Percentiles rank a stretch among this genome's conserved stretches.
phyloP scores from a whole-genome alignment of 2,888 invertebrate species.

The Dynastes grantii region DNA sequence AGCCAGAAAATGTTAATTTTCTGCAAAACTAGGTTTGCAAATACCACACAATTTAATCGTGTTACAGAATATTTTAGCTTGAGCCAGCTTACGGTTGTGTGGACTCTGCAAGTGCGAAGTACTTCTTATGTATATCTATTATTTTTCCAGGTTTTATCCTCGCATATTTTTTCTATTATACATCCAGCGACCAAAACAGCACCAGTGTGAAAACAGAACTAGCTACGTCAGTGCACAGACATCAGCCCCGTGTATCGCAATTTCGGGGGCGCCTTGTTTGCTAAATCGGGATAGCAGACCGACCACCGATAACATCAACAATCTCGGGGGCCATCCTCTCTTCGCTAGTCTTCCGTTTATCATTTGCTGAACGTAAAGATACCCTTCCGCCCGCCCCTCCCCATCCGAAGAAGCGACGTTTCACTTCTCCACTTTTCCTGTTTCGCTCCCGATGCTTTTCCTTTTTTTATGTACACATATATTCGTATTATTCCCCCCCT shows the following conservation, averaged over 20 bases:
- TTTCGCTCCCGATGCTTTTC: conserved; percentile 6
- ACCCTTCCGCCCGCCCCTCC: conserved; percentile 50
- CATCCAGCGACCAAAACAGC: conserved; percentile 8
- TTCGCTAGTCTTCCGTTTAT: conserved; percentile 60
- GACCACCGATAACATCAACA: conserved; percentile 68
- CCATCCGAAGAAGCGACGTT: not conserved
- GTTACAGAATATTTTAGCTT: too few relatives aligned
- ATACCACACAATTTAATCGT: too few relatives aligned
- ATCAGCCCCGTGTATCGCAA: conserved; percentile 67
- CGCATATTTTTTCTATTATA: conserved; percentile 23
- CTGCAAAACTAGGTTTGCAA: too few relatives aligned
- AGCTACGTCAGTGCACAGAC: conserved; percentile 62
- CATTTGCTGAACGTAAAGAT: conserved; percentile 67
- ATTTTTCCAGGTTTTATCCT: not conserved
- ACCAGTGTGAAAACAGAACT: conserved; percentile 8
- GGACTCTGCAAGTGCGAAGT: too few relatives aligned
- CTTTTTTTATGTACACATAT: conserved; percentile 4
- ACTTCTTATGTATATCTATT: not conserved
- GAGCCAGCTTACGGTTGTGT: too few relatives aligned
- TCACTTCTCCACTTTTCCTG: conserved; percentile 32
- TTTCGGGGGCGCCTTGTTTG: conserved; percentile 67
- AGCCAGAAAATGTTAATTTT: too few relatives aligned
- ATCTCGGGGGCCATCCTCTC: conserved; percentile 61
- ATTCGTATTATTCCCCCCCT: conserved; percentile 17
- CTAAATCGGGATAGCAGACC: conserved; percentile 66